A percentile compares a stretch with the other conserved stretches of the same genome.
Evolutionary conservation across 2,888 invertebrate genomes (phyloP).

Genomic region (Scaptomyza caliginosa): DNA sequence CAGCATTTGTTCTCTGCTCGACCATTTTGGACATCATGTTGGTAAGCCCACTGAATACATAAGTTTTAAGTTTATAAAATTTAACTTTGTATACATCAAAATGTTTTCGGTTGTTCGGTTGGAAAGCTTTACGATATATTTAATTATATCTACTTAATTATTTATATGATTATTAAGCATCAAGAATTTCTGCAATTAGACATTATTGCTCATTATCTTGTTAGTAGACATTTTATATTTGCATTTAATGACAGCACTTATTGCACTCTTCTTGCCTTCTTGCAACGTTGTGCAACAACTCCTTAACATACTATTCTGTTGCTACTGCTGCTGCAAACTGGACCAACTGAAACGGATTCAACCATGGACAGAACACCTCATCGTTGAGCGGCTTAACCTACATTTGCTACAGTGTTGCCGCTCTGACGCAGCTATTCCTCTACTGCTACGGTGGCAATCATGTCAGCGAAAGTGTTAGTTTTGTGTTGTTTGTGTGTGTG

Average conservation of each 20-base stretch:
- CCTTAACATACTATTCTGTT: not conserved
- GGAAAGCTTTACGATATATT: not conserved
- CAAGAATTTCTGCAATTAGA: conserved; percentile 11
- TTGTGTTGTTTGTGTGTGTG: conserved; percentile 5
- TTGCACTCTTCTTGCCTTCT: conserved; percentile 6
- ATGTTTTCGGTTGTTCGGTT: not conserved
- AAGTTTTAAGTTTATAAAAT: conserved; percentile 2
- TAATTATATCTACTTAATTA: not conserved
- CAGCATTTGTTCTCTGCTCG: conserved; percentile 81
- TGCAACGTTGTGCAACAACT: not conserved
- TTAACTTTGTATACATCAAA: not conserved
- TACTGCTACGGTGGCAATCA: conserved; percentile 82
- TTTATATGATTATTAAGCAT: not conserved
- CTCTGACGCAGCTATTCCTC: conserved; percentile 79
- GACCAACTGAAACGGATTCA: conserved; percentile 10
- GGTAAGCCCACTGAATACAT: conserved; percentile 65
- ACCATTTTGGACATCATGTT: conserved; percentile 82
- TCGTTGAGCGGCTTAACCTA: conserved; percentile 79
- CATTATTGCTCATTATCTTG: conserved; percentile 2
- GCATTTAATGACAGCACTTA: conserved; percentile 46
- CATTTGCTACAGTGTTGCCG: conserved; percentile 79
- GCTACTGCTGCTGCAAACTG: not conserved
- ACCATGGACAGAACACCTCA: conserved; percentile 71
- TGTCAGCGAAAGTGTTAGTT: conserved; percentile 81
- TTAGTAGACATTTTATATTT: conserved; percentile 12